Evolutionary conservation across 92 coral and sea anemone genomes (phyloP).

Genomic region (Epizoanthus fatuus): DNA sequence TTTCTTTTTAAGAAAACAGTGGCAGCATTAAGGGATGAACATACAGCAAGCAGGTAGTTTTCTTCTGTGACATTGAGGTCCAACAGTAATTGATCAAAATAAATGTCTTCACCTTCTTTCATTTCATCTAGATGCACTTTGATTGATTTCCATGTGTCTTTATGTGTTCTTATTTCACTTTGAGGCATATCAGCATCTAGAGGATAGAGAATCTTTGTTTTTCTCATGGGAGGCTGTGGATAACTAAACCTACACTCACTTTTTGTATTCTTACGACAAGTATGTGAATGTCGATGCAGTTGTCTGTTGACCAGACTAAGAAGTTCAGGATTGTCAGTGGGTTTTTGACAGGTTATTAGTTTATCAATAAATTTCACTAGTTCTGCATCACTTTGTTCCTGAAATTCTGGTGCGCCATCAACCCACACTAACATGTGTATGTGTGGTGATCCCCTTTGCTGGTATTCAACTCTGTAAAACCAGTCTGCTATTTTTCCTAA

Average conservation of each 20-base stretch:
- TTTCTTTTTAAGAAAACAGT: conserved; percentile 67
- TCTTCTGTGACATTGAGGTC: conserved; percentile 58
- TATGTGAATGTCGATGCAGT: conserved; percentile 20
- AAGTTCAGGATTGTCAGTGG: neutral
- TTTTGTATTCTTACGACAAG: conserved; percentile 24
- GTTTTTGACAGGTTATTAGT: conserved; percentile 37
- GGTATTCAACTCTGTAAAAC: neutral
- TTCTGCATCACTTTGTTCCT: conserved; percentile 15
- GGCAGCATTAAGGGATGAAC: conserved; percentile 58
- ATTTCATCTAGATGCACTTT: conserved; percentile 58
- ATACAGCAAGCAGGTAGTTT: conserved; percentile 57
- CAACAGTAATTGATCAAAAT: conserved; percentile 50
- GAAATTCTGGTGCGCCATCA: conserved; percentile 31
- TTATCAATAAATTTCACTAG: conserved; percentile 15
- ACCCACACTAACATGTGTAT: conserved; percentile 48
- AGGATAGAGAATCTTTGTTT: conserved; percentile 56
- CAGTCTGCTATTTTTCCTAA: neutral
- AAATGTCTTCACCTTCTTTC: conserved; percentile 59
- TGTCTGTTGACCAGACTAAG: conserved; percentile 29
- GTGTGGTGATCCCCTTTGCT: conserved; percentile 47
- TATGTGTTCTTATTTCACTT: conserved; percentile 35
- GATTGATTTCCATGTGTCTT: conserved; percentile 58
- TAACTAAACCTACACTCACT: neutral
- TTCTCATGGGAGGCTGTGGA: conserved; percentile 41
- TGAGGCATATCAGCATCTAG: conserved; percentile 41